Evolutionary conservation across 2,113 vertebrate genomes (phyloP).

Genomic region (Dermatemys mawii): DNA sequence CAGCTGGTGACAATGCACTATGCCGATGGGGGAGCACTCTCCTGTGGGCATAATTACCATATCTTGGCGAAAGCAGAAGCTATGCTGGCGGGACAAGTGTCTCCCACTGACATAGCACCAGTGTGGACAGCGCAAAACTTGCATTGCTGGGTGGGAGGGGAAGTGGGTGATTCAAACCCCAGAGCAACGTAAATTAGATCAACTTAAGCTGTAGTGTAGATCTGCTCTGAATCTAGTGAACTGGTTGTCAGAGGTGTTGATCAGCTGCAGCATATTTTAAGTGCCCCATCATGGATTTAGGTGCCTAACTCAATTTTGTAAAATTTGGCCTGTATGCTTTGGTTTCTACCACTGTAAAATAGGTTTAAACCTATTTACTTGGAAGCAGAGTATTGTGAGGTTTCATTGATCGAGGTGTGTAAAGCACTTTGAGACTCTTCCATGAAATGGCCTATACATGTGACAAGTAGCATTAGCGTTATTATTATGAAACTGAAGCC

Average conservation of each 20-base stretch:
- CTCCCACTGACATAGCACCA: no score
- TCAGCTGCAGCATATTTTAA: not conserved
- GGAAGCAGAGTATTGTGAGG: not conserved
- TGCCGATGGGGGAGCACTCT: no score
- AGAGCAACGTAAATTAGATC: no score
- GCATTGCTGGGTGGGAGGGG: no score
- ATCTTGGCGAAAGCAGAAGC: no score
- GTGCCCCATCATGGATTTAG: not conserved
- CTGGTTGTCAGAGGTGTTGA: not conserved
- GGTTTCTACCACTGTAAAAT: not conserved
- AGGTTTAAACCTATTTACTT: not conserved
- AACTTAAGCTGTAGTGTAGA: no score
- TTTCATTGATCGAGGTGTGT: no score
- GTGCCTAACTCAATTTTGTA: fast-evolving
- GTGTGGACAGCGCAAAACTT: no score
- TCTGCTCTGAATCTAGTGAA: not conserved
- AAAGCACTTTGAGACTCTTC: not conserved
- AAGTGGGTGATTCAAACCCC: no score
- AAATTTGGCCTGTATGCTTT: not conserved
- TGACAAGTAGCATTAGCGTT: not conserved
- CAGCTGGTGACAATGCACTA: no score
- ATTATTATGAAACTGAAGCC: not conserved
- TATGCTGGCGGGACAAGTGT: no score
- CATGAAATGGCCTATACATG: not conserved
- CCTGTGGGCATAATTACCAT: no score